Percentiles rank a stretch among this genome's conserved stretches.
These are phyloP conservation scores for Drosophila pseudoananassae DNA, from an alignment of 1,140 invertebrate genomes.

Conservation along the genomic window DNA sequence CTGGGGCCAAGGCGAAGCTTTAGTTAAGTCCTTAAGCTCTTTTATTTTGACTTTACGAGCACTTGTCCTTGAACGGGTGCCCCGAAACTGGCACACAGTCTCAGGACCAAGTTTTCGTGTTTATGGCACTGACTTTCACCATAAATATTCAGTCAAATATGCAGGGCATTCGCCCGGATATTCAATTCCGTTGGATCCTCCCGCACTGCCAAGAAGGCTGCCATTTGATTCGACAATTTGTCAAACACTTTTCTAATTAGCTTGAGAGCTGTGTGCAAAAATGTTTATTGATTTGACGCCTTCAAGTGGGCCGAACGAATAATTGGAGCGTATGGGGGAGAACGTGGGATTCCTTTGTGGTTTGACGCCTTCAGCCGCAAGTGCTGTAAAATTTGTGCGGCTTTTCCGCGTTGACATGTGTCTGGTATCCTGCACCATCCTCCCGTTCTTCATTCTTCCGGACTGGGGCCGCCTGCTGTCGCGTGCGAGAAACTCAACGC, in stretches of 20 bases:
- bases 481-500: constrained; percentile 52
- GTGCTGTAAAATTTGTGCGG: constrained; percentile 58
- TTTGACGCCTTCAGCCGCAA: constrained; percentile 34
- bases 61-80: constrained; percentile 49
- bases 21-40: constrained; percentile 67
- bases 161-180: constrained; percentile 24
- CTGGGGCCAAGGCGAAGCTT: constrained; percentile 25
- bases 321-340: constrained; percentile 41
- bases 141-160: constrained; percentile 54
- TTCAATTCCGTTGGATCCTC: constrained; percentile 37
- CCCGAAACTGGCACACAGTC: not conserved
- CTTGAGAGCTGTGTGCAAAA: constrained; percentile 45
- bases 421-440: constrained; percentile 3
- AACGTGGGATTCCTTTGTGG: constrained; percentile 5
- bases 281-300: constrained; percentile 63
- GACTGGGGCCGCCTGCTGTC: constrained; percentile 28
- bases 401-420: constrained; percentile 72
- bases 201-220: not conserved
- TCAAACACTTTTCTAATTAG: constrained; percentile 65
- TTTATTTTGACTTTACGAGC: constrained; percentile 64
- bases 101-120: constrained; percentile 49
- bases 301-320: constrained; percentile 28
- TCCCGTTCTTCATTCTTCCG: not conserved
- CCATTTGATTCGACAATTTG: constrained; percentile 19
- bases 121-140: constrained; percentile 24